phyloP scores from a whole-genome alignment of 2,888 invertebrate genomes.

The Villa cingulata region DNA sequence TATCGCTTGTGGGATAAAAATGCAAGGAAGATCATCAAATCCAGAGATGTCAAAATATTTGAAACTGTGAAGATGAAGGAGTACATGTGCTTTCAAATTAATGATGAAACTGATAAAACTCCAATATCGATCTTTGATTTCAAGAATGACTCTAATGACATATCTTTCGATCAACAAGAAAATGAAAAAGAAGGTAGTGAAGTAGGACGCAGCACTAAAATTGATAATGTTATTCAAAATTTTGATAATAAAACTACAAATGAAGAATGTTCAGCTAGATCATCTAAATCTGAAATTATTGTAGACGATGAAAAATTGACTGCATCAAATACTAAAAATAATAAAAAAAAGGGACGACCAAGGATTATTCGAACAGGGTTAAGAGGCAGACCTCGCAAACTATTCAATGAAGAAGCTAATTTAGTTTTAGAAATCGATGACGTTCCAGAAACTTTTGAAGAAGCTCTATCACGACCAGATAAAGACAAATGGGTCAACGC shows the following conservation, averaged over 20 bases:
- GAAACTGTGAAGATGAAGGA: neutral
- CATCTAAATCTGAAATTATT: too few species aligned
- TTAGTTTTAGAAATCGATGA: neutral
- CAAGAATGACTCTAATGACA: too few species aligned
- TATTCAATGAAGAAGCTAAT: neutral
- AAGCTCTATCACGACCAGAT: neutral
- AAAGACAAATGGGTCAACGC: slow-evolving; percentile 2
- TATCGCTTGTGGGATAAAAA: slow-evolving; percentile 1
- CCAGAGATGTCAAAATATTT: slow-evolving; percentile 1
- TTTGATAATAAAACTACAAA: too few species aligned
- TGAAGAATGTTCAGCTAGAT: too few species aligned
- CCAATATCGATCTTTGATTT: neutral
- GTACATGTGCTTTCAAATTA: neutral
- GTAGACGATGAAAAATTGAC: too few species aligned
- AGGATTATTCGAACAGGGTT: neutral
- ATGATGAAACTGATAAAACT: neutral
- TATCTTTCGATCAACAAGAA: too few species aligned
- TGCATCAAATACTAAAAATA: too few species aligned
- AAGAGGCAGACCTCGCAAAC: neutral
- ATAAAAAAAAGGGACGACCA: neutral
- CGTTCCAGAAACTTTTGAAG: neutral
- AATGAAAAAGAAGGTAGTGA: too few species aligned
- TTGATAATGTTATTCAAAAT: too few species aligned
- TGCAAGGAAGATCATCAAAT: neutral
- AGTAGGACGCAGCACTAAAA: too few species aligned